Conservation (phyloP, 2,888 invertebrate genomes). For the Hymenopus coronatus region DNA sequence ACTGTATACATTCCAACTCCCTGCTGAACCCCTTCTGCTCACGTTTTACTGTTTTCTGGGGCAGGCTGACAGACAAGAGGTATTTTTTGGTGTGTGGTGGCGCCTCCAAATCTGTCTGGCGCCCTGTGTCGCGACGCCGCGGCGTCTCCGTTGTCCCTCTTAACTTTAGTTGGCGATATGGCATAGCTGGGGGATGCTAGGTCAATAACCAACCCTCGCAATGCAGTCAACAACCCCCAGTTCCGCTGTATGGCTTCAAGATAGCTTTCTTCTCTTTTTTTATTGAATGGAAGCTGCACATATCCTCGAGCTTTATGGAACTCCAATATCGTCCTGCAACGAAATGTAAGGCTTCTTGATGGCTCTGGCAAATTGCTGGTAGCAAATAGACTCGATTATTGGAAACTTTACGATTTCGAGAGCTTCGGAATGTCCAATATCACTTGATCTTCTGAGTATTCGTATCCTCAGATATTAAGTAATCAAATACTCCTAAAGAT, state of each 20-base stretch:
- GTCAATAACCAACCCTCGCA: not conserved
- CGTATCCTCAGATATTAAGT: too few species aligned
- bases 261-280: not conserved
- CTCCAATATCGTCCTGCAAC: not conserved
- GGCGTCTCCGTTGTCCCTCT: conserved; percentile 16
- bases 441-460: not conserved
- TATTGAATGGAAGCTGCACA: not conserved
- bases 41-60: not conserved
- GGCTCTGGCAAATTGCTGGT: not conserved
- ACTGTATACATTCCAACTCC: not conserved
- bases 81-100: conserved; percentile 17
- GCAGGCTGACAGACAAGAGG: not conserved
- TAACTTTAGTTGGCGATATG: not conserved
- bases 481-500: too few species aligned
- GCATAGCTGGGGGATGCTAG: not conserved
- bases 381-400: not conserved
- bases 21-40: not conserved
- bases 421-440: not conserved
- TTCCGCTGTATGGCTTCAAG: not conserved
- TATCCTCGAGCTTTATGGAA: not conserved
- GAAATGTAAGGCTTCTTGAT: not conserved
- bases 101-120: conserved; percentile 31
- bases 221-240: not conserved
- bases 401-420: not conserved
- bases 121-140: conserved; percentile 22